Percentiles rank a stretch among this genome's conserved stretches.
Conservation (phyloP, 37 sponge, comb jelly and placozoan species). For the Lycopodina hypogea region DNA sequence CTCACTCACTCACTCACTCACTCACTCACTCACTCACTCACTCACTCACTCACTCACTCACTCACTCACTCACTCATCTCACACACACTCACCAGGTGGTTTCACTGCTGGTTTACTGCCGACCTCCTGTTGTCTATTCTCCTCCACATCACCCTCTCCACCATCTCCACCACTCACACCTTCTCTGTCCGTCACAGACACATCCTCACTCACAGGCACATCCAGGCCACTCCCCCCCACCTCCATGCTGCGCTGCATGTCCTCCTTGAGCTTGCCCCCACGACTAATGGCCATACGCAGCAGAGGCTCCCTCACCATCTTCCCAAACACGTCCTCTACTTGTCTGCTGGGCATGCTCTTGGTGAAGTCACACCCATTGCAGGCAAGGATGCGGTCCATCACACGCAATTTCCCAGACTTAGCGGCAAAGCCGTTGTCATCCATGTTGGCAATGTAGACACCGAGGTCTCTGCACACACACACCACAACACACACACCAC, state of each 20-base stretch:
- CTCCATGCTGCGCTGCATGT: not conserved
- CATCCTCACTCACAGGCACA: not conserved
- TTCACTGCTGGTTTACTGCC: not conserved
- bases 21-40: too few species aligned
- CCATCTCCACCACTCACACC: not conserved
- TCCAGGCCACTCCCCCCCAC: not conserved
- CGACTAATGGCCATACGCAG: slow-evolving; percentile 66
- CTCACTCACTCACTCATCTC: not conserved
- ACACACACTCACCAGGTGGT: not conserved
- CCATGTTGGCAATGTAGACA: slow-evolving; percentile 55
- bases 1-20: too few species aligned
- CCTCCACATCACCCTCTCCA: not conserved
- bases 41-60: not conserved
- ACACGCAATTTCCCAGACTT: slow-evolving; percentile 39
- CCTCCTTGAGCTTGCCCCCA: slow-evolving; percentile 3
- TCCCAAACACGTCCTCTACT: slow-evolving; percentile 27
- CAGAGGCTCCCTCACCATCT: slow-evolving; percentile 55
- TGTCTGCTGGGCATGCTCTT: slow-evolving; percentile 7
- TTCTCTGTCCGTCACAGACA: not conserved
- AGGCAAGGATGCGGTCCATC: slow-evolving; percentile 65
- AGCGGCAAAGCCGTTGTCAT: slow-evolving; percentile 50
- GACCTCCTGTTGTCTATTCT: not conserved
- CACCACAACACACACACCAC: not conserved
- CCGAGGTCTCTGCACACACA: slow-evolving; percentile 57
- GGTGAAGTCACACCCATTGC: slow-evolving; percentile 75